Percentiles rank a stretch among this genome's conserved stretches.
Conservation (phyloP, 2,888 invertebrate species). For the Rosalia funebris region DNA sequence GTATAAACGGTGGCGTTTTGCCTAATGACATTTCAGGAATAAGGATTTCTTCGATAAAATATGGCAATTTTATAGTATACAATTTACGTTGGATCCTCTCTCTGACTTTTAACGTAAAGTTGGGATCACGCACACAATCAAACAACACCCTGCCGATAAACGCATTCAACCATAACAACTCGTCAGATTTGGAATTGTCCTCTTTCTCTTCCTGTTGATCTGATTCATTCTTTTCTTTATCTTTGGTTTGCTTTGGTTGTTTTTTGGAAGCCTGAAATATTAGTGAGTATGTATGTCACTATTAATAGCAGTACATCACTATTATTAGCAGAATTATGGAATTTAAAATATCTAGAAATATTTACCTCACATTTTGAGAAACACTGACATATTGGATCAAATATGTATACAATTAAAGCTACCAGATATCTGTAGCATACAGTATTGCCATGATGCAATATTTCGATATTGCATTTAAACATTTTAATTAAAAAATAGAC, state of each 20-base stretch:
- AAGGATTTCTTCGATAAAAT: slow-evolving; percentile 85
- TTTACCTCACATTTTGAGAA: too few species aligned
- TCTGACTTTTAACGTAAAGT: slow-evolving; percentile 76
- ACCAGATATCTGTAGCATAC: too few species aligned
- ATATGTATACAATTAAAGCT: too few species aligned
- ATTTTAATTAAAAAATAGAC: too few species aligned
- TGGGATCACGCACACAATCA: slow-evolving; percentile 81
- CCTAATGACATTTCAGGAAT: slow-evolving; percentile 82
- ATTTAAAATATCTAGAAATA: too few species aligned
- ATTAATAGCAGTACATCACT: too few species aligned
- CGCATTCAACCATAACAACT: slow-evolving; percentile 81
- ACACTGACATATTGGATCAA: too few species aligned
- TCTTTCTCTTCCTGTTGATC: slow-evolving; percentile 37
- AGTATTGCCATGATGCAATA: too few species aligned
- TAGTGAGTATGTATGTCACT: slow-evolving; percentile 1
- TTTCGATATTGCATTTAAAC: too few species aligned
- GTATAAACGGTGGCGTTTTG: slow-evolving; percentile 73
- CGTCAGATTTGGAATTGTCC: slow-evolving; percentile 47
- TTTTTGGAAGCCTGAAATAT: slow-evolving; percentile 37
- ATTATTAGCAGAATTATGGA: too few species aligned
- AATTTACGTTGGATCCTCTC: slow-evolving; percentile 87
- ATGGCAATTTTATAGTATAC: slow-evolving; percentile 85
- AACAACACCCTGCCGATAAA: slow-evolving; percentile 81
- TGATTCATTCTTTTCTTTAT: slow-evolving; percentile 6
- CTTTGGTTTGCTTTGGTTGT: slow-evolving; percentile 26